phyloP scores from a whole-genome alignment of 92 coral and sea anemone species.

The Blastomussa wellsi region DNA sequence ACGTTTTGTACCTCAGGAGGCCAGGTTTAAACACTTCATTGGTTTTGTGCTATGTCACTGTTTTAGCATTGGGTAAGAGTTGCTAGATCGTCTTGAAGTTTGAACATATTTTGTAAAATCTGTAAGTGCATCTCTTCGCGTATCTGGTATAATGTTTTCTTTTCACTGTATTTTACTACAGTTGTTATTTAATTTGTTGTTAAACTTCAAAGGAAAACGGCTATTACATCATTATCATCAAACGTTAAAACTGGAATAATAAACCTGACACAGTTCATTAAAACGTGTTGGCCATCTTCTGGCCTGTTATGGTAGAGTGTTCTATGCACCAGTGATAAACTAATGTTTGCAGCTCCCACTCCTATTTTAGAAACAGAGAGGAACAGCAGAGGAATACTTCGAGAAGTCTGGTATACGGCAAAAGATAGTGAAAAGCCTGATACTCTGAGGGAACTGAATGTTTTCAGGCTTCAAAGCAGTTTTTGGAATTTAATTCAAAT shows the following conservation, averaged over 20 bases:
- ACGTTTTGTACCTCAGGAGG: not conserved
- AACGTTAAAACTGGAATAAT: no score
- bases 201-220: no score
- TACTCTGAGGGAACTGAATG: not conserved
- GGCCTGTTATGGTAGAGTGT: not conserved
- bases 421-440: not conserved
- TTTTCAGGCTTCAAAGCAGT: not conserved
- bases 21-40: not conserved
- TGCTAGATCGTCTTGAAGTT: not conserved
- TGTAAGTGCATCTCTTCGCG: no score
- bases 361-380: not conserved
- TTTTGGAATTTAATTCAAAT: conserved; percentile 11
- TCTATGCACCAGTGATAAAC: not conserved
- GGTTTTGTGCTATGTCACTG: not conserved
- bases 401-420: conserved; percentile 11
- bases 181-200: no score
- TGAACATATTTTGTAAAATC: no score
- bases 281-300: not conserved
- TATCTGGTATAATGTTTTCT: no score
- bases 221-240: no score
- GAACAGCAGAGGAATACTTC: conserved; percentile 11
- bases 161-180: no score
- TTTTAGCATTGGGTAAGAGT: conserved; percentile 6
- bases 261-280: no score
- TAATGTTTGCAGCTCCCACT: not conserved